Evolutionary conservation across 2,797 vertebrate genomes (phyloP).

Genomic region (Semotilus atromaculatus): DNA sequence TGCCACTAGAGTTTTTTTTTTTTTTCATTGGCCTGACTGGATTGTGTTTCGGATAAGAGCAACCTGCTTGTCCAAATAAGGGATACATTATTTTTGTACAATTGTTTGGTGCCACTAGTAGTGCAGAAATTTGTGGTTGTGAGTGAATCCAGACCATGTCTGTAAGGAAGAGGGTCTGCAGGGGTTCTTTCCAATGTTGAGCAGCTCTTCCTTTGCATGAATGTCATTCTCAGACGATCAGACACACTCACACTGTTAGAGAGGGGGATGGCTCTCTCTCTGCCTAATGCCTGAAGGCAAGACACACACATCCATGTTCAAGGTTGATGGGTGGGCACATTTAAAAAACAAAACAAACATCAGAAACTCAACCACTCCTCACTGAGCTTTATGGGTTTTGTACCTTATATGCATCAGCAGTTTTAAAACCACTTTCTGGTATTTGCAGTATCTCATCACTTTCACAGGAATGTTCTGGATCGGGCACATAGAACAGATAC

Average conservation of each 20-base stretch:
- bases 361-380: not conserved
- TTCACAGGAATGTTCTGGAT: conserved; percentile 73
- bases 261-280: conserved; percentile 74
- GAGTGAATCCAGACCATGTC: conserved; percentile 70
- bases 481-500: conserved; percentile 82
- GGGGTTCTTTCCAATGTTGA: not conserved
- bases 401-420: conserved; percentile 73
- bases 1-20: too few species aligned
- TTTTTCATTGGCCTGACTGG: not conserved
- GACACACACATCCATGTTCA: conserved; percentile 23
- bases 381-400: not conserved
- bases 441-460: conserved; percentile 79
- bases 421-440: conserved; percentile 83
- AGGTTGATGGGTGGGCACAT: not conserved
- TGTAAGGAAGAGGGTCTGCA: conserved; percentile 69
- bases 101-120: not conserved
- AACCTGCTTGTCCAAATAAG: not conserved
- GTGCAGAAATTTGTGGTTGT: not conserved
- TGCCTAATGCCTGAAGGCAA: conserved; percentile 69
- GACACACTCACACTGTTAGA: conserved; percentile 80
- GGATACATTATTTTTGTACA: not conserved
- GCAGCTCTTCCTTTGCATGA: conserved; percentile 60
- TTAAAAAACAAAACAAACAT: not conserved
- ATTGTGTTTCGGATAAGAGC: not conserved
- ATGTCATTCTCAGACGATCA: conserved; percentile 78